Base-by-base conservation (phyloP, 2,888 invertebrate genomes). In the Cheilosia vulpina region DNA sequence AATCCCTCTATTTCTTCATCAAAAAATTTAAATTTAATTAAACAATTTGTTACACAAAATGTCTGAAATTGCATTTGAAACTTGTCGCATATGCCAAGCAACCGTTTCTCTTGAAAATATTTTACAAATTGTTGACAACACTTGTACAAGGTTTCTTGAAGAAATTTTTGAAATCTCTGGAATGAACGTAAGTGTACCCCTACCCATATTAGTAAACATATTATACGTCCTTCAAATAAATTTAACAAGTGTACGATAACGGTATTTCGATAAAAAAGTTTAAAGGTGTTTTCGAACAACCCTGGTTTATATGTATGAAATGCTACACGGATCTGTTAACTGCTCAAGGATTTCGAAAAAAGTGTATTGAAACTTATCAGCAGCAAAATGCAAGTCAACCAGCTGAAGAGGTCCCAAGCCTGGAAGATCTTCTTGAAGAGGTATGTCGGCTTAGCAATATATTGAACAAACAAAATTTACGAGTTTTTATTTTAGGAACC, bases 221-320 rank as follows among this genome's bases (percentile, higher is more conserved):
- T 21, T 21, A 21, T 11, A 38, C 0, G 4, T 38, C 4, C 38
- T 38, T 38, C 2, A 38, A 11, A 34, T 11, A 34, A 11, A 3
- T 34, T 34, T 11, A 11, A 11, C 3, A 34, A 13, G 38, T 38
- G 13, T 38, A 11, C 38, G 38, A 38, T 38, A 38, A 34, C n/a
- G 11, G 15, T 47, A 2, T 31, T 15, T 17, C 52, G 4, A 7
- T 52, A 4, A 11, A 6, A 21, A 66, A 81, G 81, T 76, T 81
- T 7, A 52, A 43, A n/a, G 81, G 81, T 52, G 13, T 81, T 58
- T 76, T 81, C 17, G 52, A 76, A 17, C 81, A 81, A 38, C 81
- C 81, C 38, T 76, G 81, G 81, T 75, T 57, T 21, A 69, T 81
- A 27, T 81, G 80, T 7, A 55, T 75, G 80, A 45, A 63, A 17